Evolutionary conservation across 2,797 vertebrate species (phyloP), one percentile per base, ranked within the genome.

Genomic region (Clamator glandarius): DNA sequence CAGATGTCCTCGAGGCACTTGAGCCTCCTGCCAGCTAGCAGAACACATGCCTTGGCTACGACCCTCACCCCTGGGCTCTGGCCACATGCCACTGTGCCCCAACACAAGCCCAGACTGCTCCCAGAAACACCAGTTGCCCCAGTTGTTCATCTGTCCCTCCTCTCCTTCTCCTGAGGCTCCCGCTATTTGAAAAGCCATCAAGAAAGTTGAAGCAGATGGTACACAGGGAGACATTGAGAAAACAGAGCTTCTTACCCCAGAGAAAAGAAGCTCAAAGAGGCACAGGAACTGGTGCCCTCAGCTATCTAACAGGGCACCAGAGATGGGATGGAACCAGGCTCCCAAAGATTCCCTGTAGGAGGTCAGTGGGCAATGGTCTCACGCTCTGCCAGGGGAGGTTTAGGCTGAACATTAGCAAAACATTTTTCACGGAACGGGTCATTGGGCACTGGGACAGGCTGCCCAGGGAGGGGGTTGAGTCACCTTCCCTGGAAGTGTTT

Each of bases 291-390:
- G 19, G 23, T 79, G 48, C 68, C 59, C 44, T 14, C 28, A 36
- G 8, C 9, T 6, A 1, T 24, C 42, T 12, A 1, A 2, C 0
- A 23, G n/a, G 55, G 18, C 64, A 17, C 15, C 42, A 3, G 1
- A 0, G 55, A 9, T 3, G 20, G 29, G 58, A 11, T 4, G 52
- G 66, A 50, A 19, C 18, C 6, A 6, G 8, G 4, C 4, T 23
- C 48, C 31, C 76, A 16, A 9, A 42, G 15, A 13, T 15, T 11
- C 15, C 0, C 41, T 28, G 33, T 46, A 12, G 15, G 68, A 19
- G 21, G 29, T 15, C 25, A 7, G n/a, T 4, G 39, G 39, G n/a
- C n/a, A n/a, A n/a, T n/a, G n/a, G n/a, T n/a, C n/a, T n/a, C n/a
- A n/a, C n/a, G n/a, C n/a, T n/a, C n/a, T n/a, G n/a, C n/a, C n/a